These are phyloP conservation scores for Anastatus disparis DNA, from an alignment of 1,140 invertebrate species.

Conservation along the genomic window DNA sequence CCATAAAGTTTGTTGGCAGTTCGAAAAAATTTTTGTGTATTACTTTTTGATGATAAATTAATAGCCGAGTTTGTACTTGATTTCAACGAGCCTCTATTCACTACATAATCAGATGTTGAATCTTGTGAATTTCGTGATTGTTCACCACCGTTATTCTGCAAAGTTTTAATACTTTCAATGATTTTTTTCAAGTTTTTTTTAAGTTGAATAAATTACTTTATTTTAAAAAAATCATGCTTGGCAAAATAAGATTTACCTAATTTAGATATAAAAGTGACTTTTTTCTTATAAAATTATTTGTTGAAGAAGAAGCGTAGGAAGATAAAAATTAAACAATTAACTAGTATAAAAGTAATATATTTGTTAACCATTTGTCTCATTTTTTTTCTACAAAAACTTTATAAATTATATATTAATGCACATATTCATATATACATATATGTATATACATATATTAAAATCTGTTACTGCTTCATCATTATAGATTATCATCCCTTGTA, in stretches of 20 bases:
- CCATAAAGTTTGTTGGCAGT: neutral
- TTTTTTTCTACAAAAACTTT: slow-evolving; percentile 37
- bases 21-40: neutral
- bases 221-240: slow-evolving; percentile 5
- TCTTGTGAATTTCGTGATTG: neutral
- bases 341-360: slow-evolving; percentile 38
- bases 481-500: neutral
- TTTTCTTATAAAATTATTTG: too few species aligned
- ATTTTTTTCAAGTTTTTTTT: neutral
- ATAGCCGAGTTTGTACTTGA: neutral
- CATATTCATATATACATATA: slow-evolving; percentile 24
- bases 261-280: neutral
- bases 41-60: neutral
- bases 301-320: neutral
- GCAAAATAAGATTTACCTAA: slow-evolving; percentile 5
- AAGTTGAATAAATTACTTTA: too few species aligned
- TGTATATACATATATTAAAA: slow-evolving; percentile 18
- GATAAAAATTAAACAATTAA: slow-evolving; percentile 19
- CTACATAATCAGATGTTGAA: neutral
- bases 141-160: slow-evolving; percentile 19
- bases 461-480: neutral
- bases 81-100: too few species aligned
- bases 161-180: slow-evolving; percentile 20
- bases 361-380: too few species aligned
- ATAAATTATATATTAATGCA: slow-evolving; percentile 35